Conservation (phyloP, 2,113 vertebrate genomes). For the Lepidothrix coronata region DNA sequence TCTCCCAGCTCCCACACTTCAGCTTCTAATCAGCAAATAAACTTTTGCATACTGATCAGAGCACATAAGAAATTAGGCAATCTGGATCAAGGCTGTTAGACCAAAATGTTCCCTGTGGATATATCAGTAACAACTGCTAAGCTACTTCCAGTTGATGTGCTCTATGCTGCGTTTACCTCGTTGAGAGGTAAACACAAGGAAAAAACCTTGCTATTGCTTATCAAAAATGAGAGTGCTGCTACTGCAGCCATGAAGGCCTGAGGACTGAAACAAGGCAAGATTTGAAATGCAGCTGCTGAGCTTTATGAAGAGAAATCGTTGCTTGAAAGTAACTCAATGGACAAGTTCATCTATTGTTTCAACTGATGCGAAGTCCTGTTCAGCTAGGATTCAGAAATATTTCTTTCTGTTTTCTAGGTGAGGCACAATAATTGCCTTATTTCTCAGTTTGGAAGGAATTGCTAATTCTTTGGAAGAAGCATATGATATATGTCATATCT, state of each 20-base stretch:
- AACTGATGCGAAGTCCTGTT: neutral
- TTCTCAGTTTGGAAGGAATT: constrained; percentile 11
- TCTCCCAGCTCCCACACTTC: neutral
- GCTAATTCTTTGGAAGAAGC: constrained; percentile 2
- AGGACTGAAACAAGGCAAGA: neutral
- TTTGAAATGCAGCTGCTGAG: neutral
- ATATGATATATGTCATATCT: neutral
- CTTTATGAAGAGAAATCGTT: neutral
- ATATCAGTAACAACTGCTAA: neutral
- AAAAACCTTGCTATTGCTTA: neutral
- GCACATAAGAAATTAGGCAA: neutral
- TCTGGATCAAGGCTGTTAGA: neutral
- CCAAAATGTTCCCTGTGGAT: neutral
- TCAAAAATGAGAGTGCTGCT: neutral
- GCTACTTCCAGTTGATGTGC: neutral
- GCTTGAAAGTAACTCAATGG: neutral
- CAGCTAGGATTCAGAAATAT: neutral
- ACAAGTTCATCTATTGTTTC: neutral
- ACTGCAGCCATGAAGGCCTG: neutral
- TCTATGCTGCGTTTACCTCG: neutral
- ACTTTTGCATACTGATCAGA: neutral
- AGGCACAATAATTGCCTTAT: neutral
- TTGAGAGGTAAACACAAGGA: neutral
- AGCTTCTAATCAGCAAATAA: neutral
- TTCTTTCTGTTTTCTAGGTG: constrained; percentile 15